Conservation (phyloP, 2,113 vertebrate genomes). For the Anarhynchus alexandrinus region DNA sequence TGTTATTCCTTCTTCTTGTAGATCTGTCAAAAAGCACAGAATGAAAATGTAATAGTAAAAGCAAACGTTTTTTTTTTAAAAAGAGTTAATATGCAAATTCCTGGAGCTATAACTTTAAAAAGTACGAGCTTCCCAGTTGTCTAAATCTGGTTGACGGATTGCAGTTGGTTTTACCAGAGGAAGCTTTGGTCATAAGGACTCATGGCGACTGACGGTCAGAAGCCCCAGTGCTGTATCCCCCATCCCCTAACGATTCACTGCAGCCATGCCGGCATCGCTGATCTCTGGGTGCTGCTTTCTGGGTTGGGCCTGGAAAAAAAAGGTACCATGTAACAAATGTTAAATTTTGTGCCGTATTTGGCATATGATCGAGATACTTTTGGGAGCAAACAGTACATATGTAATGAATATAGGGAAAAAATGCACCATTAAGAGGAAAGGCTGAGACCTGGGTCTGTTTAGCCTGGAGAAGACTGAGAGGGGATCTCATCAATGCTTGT, state of each 20-base stretch:
- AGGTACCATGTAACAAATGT: background rate
- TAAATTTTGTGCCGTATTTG: background rate
- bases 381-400: background rate
- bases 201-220: no score
- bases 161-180: background rate
- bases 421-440: no score
- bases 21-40: background rate
- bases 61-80: background rate
- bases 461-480: no score
- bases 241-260: rapidly evolving
- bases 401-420: background rate
- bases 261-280: rapidly evolving
- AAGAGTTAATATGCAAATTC: background rate
- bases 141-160: background rate
- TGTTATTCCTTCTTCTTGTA: background rate
- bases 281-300: background rate
- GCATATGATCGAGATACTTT: background rate
- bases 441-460: no score
- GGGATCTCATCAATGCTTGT: no score
- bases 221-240: background rate
- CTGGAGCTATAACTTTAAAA: background rate
- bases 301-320: no score
- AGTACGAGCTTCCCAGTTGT: background rate
- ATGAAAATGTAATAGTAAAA: background rate
- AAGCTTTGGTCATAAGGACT: background rate